Conservation (phyloP, 2,113 vertebrate genomes). For the Boleophthalmus pectinirostris region DNA sequence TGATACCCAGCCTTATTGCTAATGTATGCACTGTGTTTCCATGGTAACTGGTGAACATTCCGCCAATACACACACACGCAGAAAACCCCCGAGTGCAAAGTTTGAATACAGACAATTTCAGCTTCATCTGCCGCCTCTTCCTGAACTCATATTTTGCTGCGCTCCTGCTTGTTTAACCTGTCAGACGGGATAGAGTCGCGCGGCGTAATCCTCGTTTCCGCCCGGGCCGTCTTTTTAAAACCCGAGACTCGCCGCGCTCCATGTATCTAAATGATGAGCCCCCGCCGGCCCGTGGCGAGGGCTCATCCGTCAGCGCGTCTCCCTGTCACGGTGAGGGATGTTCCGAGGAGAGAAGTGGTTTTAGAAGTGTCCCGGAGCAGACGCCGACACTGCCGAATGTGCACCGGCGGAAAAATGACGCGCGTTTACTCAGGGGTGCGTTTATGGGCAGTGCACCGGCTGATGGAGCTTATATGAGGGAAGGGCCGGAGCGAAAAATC, state of each 20-base stretch:
- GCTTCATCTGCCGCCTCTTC: too few species aligned
- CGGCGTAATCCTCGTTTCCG: not conserved
- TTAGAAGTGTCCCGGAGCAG: not conserved
- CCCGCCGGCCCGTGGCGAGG: not conserved
- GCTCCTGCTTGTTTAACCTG: not conserved
- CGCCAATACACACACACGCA: too few species aligned
- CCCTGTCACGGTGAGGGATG: constrained; percentile 1
- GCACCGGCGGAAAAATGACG: not conserved
- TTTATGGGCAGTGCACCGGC: not conserved
- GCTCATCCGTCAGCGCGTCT: not conserved
- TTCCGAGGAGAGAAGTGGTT: not conserved
- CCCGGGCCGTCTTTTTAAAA: not conserved
- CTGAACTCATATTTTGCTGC: too few species aligned
- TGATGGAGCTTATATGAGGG: not conserved
- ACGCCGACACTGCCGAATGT: not conserved
- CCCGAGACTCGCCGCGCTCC: not conserved
- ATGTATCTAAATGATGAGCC: not conserved
- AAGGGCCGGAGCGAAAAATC: not conserved
- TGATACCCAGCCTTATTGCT: too few species aligned
- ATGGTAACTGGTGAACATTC: too few species aligned
- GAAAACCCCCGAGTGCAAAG: too few species aligned
- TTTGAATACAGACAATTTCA: too few species aligned
- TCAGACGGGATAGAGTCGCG: not conserved
- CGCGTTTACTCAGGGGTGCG: not conserved
- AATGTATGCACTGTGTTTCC: too few species aligned